These are phyloP conservation scores for Siderastrea radians DNA, from an alignment of 92 coral and sea anemone genomes.

Conservation along the genomic window DNA sequence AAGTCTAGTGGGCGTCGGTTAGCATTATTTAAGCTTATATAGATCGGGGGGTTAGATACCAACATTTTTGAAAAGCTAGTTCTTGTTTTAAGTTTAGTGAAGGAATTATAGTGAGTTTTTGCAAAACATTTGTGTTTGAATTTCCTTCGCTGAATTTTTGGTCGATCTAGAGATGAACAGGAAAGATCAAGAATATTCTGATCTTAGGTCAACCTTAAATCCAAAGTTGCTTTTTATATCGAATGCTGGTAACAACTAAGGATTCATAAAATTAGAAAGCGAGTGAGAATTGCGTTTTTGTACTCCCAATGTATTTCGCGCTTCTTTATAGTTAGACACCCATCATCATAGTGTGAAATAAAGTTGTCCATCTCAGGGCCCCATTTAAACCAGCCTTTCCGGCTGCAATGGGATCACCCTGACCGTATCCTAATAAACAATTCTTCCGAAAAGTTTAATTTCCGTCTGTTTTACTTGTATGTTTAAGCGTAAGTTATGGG, in stretches of 20 bases:
- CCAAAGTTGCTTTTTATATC: neutral
- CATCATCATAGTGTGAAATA: conserved; percentile 14
- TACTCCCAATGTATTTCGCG: no score
- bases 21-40: no score
- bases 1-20: neutral
- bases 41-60: neutral
- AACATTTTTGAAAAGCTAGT: no score
- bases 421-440: conserved; percentile 10
- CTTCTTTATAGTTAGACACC: neutral
- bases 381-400: conserved; percentile 32
- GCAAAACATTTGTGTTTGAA: no score
- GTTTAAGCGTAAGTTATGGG: no score
- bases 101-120: no score
- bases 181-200: no score
- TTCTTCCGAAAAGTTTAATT: neutral
- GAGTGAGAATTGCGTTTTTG: neutral
- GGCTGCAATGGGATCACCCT: conserved; percentile 35
- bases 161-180: no score
- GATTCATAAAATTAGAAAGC: neutral
- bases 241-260: neutral
- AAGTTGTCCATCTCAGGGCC: conserved; percentile 35
- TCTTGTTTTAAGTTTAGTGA: no score
- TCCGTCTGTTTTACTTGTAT: neutral
- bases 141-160: no score
- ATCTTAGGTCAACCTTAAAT: no score